Percentiles rank a stretch among this genome's conserved stretches.
Evolutionary conservation across 2,797 vertebrate species (phyloP).

Genomic region (Anas flavirostris): DNA sequence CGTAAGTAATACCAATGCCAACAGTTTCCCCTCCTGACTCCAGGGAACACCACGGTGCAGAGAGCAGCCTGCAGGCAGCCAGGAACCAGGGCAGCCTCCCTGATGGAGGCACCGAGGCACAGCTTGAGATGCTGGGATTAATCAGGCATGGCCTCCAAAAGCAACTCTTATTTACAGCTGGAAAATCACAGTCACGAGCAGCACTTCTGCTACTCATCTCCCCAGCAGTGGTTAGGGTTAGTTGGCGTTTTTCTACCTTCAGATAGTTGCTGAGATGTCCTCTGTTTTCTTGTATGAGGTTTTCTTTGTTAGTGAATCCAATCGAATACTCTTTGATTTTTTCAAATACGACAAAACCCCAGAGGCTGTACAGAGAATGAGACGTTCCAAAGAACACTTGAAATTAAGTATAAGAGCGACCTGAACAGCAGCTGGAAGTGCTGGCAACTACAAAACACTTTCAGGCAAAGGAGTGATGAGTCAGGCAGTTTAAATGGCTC

Average conservation of each 20-base stretch:
- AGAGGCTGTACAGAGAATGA: neutral
- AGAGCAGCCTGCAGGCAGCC: neutral
- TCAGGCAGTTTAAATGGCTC: constrained; percentile 25
- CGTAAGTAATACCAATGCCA: neutral
- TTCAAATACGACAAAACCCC: neutral
- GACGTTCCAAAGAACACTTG: neutral
- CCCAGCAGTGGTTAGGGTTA: neutral
- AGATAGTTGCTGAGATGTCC: neutral
- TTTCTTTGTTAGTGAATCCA: neutral
- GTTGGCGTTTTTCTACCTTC: neutral
- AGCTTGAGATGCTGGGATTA: neutral
- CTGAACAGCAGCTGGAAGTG: neutral
- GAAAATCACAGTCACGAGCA: neutral
- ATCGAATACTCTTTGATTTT: neutral
- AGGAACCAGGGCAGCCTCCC: neutral
- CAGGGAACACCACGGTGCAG: neutral
- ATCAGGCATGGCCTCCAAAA: neutral
- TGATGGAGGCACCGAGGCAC: fast-evolving
- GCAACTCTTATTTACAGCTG: fast-evolving
- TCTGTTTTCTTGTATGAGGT: neutral
- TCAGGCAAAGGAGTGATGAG: constrained; percentile 21
- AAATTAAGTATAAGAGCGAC: neutral
- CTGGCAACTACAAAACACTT: constrained; percentile 13
- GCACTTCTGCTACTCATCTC: neutral
- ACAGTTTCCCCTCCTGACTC: neutral